These are phyloP conservation scores for Danionella dracula DNA, from an alignment of 2,797 vertebrate species.

Conservation along the genomic window DNA sequence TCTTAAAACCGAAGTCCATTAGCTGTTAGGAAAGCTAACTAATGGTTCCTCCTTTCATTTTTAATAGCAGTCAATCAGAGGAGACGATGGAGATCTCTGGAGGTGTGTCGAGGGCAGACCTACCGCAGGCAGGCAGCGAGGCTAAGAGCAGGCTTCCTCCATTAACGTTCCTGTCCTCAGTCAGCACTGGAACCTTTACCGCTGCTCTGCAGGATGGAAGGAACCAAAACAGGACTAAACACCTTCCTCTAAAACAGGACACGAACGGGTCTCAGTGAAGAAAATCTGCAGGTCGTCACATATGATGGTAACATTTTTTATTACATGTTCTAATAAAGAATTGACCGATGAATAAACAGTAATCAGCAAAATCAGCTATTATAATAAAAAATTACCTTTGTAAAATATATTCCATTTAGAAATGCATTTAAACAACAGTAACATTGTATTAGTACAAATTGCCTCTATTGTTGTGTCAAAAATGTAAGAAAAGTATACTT, in stretches of 20 bases:
- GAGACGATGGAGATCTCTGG: background rate
- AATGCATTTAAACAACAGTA: background rate
- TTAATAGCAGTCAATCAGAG: background rate
- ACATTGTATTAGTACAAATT: no score
- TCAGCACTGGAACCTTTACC: background rate
- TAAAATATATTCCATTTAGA: background rate
- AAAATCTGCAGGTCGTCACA: background rate
- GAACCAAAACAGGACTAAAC: background rate
- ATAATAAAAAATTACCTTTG: no score
- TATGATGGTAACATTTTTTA: slow-evolving; percentile 8
- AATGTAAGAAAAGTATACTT: no score
- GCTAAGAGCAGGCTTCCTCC: background rate
- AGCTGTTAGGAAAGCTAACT: no score
- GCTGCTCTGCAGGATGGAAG: background rate
- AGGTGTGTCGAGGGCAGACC: background rate
- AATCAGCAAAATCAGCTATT: no score
- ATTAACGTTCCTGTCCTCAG: background rate
- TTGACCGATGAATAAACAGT: no score
- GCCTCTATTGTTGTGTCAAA: no score
- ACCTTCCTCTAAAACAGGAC: background rate
- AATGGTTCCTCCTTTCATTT: background rate
- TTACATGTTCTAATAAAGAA: no score
- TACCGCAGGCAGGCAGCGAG: background rate
- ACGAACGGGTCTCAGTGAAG: slow-evolving; percentile 1
- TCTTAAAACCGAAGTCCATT: no score